Evolutionary conservation across 2,888 invertebrate genomes (phyloP), one percentile per base, ranked within the genome.

Genomic region (Lochmaea crataegi): DNA sequence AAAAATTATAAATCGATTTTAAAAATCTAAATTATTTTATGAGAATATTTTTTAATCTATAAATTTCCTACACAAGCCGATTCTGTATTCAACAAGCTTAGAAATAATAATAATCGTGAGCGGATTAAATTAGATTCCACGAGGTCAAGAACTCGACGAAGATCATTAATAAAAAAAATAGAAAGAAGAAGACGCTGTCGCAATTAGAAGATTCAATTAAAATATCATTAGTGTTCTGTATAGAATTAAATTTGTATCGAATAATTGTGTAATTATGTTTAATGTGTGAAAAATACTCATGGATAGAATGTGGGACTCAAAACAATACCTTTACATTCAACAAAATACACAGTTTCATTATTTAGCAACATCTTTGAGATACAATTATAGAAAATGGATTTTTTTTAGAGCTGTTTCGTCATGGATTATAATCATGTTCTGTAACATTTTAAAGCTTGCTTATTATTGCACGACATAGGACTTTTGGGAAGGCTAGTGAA

Each of bases 161-260:
- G 18, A 38, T n/a, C 53, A 53, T 18, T 53, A 18, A 18, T 18
- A 26, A 57, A 57, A 57, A 57, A 57, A 14, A 58, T 58, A 32
- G 66, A 42, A 67, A 67, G 58, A 58, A 58, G 58, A 58, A 41
- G 58, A 41, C n/a, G 58, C n/a, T 58, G 57, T n/a, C 45, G 58
- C 51, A 58, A 67, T 58, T 53, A 38, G 18, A 58, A 45, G 42
- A 58, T 38, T 58, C n/a, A 16, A 38, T 26, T 57, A 57, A 57
- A 57, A 57, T 9, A 57, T 57, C 57, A 22, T 57, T 57, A 57
- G 26, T 57, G 18, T 12, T 57, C 2, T 12, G 26, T 57, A 57
- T 4, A 57, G 1, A 57, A 57, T 57, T 22, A 11, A 10, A 57
- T 57, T 57, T 11, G 26, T 22, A 26, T 57, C 6, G 51, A 51